Conservation (phyloP, 1,140 invertebrate species). For the Bombus confusus region DNA sequence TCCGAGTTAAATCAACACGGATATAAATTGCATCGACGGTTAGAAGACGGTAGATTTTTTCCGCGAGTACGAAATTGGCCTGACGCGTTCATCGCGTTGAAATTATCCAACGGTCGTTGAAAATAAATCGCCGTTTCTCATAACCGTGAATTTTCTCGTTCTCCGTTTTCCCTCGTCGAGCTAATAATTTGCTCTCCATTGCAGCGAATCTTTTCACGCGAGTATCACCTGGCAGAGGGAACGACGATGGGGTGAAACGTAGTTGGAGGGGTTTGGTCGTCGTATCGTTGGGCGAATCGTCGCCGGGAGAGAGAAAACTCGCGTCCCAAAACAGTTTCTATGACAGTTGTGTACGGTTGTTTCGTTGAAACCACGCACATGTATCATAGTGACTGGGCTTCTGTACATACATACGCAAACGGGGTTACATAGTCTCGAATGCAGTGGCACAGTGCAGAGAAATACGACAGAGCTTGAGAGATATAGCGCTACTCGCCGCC, state of each 20-base stretch:
- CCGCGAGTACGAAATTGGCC: neutral
- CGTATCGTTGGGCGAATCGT: slow-evolving; percentile 18
- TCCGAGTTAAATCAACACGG: neutral
- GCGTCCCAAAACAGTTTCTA: slow-evolving; percentile 28
- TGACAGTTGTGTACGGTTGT: slow-evolving; percentile 38
- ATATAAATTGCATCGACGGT: neutral
- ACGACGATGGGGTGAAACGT: slow-evolving; percentile 13
- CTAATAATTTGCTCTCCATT: neutral
- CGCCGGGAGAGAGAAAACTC: slow-evolving; percentile 5
- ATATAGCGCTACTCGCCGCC: slow-evolving; percentile 2
- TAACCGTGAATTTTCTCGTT: neutral
- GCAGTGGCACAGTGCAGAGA: slow-evolving; percentile 2
- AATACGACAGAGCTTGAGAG: slow-evolving; percentile 31
- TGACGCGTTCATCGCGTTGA: neutral
- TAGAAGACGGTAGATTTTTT: neutral
- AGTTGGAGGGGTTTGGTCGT: neutral
- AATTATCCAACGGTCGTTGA: neutral
- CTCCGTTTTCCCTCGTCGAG: neutral
- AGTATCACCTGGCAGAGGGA: slow-evolving; percentile 26
- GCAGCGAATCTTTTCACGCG: neutral
- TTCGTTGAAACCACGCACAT: slow-evolving; percentile 23
- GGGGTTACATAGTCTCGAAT: neutral
- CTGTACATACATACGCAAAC: neutral
- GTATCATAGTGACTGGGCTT: neutral
- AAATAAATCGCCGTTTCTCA: neutral